A percentile compares a stretch with the other conserved stretches of the same genome.
These are phyloP conservation scores for Hirudo medicinalis DNA, from an alignment of 1,140 invertebrate species.

Conservation along the genomic window DNA sequence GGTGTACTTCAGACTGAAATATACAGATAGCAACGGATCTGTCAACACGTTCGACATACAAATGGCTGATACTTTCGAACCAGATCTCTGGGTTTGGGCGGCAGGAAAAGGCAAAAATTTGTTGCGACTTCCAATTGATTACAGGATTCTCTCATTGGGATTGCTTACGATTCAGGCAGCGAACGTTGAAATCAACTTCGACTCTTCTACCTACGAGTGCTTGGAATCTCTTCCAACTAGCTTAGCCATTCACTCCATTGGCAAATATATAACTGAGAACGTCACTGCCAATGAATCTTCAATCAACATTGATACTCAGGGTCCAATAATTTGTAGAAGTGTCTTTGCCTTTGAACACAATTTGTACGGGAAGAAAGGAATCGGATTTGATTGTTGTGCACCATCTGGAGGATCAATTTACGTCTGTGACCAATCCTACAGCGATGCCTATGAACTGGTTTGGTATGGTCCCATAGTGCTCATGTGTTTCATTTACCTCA, in stretches of 20 bases:
- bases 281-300: slow-evolving; percentile 11
- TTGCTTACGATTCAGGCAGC: slow-evolving; percentile 11
- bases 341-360: slow-evolving; percentile 13
- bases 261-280: slow-evolving; percentile 12
- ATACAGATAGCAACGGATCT: background rate
- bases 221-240: background rate
- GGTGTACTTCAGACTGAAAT: slow-evolving; percentile 15
- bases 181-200: background rate
- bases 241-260: background rate
- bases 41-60: background rate
- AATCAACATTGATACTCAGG: background rate
- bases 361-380: slow-evolving; percentile 3
- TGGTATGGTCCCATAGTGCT: slow-evolving; percentile 16
- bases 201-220: background rate
- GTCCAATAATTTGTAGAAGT: slow-evolving; percentile 12
- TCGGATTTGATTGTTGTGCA: slow-evolving; percentile 14
- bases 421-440: slow-evolving; percentile 8
- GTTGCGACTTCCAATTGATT: slow-evolving; percentile 11
- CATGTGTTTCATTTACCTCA: slow-evolving; percentile 13
- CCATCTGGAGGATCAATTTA: slow-evolving; percentile 4
- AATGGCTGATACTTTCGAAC: slow-evolving; percentile 1
- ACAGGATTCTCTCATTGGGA: slow-evolving; percentile 13
- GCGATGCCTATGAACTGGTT: slow-evolving; percentile 10
- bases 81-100: slow-evolving; percentile 14
- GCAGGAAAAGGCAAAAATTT: slow-evolving; percentile 16